Conservation (phyloP, 2,797 vertebrate species). For the Staurois parvus region DNA sequence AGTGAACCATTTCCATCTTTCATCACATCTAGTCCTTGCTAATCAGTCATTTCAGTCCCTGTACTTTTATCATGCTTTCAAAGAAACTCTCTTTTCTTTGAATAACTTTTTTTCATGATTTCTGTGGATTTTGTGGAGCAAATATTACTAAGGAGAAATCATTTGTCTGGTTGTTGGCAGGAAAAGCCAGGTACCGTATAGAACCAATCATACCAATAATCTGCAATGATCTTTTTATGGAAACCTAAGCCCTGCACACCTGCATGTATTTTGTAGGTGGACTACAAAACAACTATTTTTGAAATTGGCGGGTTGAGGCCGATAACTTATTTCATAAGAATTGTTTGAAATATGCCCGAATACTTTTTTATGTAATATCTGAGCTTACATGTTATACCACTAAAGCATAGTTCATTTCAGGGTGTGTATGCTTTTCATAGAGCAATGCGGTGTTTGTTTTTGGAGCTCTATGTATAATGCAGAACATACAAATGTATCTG, state of each 20-base stretch:
- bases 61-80: constrained; percentile 55
- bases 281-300: constrained; percentile 4
- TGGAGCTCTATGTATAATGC: too few species aligned
- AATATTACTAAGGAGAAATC: constrained; percentile 9
- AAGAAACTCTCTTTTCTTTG: constrained; percentile 17
- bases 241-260: constrained; percentile 1
- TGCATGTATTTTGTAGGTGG: background rate
- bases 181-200: background rate
- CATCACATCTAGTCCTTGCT: constrained; percentile 51
- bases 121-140: constrained; percentile 66
- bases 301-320: background rate
- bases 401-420: too few species aligned
- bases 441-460: too few species aligned
- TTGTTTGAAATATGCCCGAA: background rate
- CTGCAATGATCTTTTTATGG: background rate
- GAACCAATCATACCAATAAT: background rate
- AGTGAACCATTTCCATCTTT: constrained; percentile 68
- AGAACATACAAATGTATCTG: too few species aligned
- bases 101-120: constrained; percentile 64
- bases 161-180: constrained; percentile 20
- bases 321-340: background rate
- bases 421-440: too few species aligned
- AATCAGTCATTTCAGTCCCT: constrained; percentile 68
- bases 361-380: background rate
- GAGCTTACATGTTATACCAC: too few species aligned